phyloP scores from a whole-genome alignment of 2,888 invertebrate species.

The Caenorhabditis sulstoni region DNA sequence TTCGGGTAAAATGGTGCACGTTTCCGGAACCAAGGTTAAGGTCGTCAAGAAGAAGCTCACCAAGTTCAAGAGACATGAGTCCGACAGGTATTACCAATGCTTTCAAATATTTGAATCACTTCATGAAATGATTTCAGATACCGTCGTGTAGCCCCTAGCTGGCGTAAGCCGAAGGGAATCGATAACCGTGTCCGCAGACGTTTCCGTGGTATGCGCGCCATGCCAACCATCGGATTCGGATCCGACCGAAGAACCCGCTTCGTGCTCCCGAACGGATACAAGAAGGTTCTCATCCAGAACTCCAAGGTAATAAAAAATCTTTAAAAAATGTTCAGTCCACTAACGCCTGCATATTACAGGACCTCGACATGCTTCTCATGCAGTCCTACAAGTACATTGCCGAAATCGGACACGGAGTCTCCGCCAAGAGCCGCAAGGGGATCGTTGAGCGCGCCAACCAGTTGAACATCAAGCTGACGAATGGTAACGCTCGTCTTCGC shows the following conservation, averaged over 20 bases:
- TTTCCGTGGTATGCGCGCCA: constrained; percentile 98
- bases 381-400: constrained; percentile 97
- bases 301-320: constrained; percentile 84
- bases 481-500: constrained; percentile 94
- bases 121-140: constrained; percentile 70
- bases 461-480: constrained; percentile 94
- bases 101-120: too few relatives aligned
- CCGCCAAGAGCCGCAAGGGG: constrained; percentile 95
- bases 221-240: constrained; percentile 99
- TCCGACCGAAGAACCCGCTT: constrained; percentile 94
- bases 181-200: constrained; percentile 99
- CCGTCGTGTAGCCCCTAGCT: constrained; percentile 83
- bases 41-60: constrained; percentile 98
- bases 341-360: constrained; percentile 83
- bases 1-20: constrained; percentile 78
- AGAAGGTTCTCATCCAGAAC: constrained; percentile 94
- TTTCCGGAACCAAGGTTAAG: constrained; percentile 86
- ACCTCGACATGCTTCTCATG: constrained; percentile 98
- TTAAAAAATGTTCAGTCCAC: not conserved
- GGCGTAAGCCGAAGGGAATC: constrained; percentile 99
- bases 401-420: constrained; percentile 97
- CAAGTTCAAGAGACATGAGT: constrained; percentile 98
- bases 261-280: constrained; percentile 97
- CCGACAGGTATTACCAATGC: constrained; percentile 92
- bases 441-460: constrained; percentile 95